Base-by-base conservation (phyloP, 2,888 invertebrate genomes). In the Morinoia aosen region DNA sequence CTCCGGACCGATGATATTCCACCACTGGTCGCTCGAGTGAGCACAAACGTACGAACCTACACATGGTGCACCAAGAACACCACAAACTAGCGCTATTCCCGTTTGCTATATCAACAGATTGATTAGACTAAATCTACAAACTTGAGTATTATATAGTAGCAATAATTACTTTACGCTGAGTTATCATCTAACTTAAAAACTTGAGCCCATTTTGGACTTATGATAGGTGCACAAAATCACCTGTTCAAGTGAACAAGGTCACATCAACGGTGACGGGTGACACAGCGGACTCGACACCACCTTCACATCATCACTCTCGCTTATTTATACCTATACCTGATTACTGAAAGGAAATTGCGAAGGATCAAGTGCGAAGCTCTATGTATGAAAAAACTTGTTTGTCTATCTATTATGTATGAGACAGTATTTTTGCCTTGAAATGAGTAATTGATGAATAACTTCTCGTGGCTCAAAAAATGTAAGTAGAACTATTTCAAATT, bases 1-100 rank as follows among this genome's bases (percentile, higher is more conserved):
- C 58, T 91, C 93, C 91, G 91, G 57, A 48, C 61, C 93, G 39
- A 88, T 76, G 95, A 64, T 93, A 61, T 48, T 95, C 93, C 95
- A 91, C 95, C 91, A 93, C 91, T 56, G 58, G 93, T 48, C 58
- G 91, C 56, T 93, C 61, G 25, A 95, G 58, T 91, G 56, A 91
- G 16, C 40, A 93, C 93, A 93, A 56, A 93, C 93, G 56, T 48
- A 93, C 93, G 93, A 93, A 93, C 93, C n/a, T 5, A 57, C 56
- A 56, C 33, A 25, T 56, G 56, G 93, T 57, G 57, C 56, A 93
- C 58, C 93, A 93, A 1, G 57, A 57, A 57, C 57, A 93, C 93
- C 56, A 90, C 3, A 90, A 90, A 90, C 90, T 90, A 90, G 90
- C 90, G 14, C 90, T 90, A 90, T 16, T 90, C 16, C 76, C 76